A percentile compares a stretch with the other conserved stretches of the same genome.
Evolutionary conservation across 2,888 invertebrate species (phyloP).

Genomic region (Frankliniella intonsa): DNA sequence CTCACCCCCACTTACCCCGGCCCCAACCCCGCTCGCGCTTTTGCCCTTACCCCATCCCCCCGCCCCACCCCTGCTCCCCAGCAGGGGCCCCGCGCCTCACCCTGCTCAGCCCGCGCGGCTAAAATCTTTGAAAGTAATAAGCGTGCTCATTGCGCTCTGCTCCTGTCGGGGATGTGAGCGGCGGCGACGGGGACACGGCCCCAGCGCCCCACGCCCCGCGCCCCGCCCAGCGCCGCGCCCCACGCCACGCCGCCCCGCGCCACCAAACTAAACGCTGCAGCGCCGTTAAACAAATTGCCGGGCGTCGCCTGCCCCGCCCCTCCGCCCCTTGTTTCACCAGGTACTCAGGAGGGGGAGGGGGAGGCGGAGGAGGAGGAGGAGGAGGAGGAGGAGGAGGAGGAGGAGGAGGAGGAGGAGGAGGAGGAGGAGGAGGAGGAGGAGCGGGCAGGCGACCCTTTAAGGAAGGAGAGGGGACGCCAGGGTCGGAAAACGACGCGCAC

Average conservation of each 20-base stretch:
- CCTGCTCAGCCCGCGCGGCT: not conserved
- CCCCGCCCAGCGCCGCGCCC: not conserved
- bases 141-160: not conserved
- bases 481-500: too few species aligned
- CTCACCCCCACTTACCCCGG: not conserved
- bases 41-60: too few species aligned
- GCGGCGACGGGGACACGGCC: not conserved
- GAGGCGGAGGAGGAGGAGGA: too few species aligned
- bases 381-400: too few species aligned
- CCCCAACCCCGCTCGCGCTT: not conserved
- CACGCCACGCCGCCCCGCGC: not conserved
- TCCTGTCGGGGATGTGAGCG: not conserved
- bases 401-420: too few species aligned
- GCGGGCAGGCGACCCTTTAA: too few species aligned
- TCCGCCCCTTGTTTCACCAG: too few species aligned
- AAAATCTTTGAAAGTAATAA: constrained; percentile 7
- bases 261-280: not conserved
- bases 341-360: too few species aligned
- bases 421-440: too few species aligned
- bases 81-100: too few species aligned
- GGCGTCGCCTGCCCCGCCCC: not conserved
- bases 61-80: too few species aligned
- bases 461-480: too few species aligned
- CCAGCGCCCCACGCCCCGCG: not conserved
- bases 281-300: constrained; percentile 18